Evolutionary conservation across 2,888 invertebrate species (phyloP), one percentile per base, ranked within the genome.

Genomic region (Idaea biselata): DNA sequence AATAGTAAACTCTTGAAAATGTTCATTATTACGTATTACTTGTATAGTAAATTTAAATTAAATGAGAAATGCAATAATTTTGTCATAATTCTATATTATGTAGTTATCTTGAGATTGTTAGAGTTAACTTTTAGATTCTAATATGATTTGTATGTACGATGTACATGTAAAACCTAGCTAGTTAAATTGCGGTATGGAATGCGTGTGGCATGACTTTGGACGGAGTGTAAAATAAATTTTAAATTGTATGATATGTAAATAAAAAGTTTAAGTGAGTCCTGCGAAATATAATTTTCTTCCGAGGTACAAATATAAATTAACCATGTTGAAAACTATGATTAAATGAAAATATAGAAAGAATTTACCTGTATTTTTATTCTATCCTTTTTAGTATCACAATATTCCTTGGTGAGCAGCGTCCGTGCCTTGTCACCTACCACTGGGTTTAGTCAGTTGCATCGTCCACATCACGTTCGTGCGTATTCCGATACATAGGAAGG

Each of bases 221-320:
- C 79, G 80, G 82, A 84, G 79, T 89, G 86, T 89, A 89, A 83
- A 72, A 84, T 88, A 86, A 82, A 80, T 25, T 85, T 86, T 81
- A 81, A 84, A 86, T 82, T 91, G 91, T 91, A 91, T 86, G 67
- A 89, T 89, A 91, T 92, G 91, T 91, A 92, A 90, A 92, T 91
- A 91, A 87, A 87, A 81, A 79, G 70, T 81, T 87, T 83, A 91
- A 89, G 84, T 85, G 88, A 88, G 82, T 89, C 84, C 86, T 87
- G 88, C 88, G 87, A 91, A 86, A 89, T 91, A 91, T 91, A 85
- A 89, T 91, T 92, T 91, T 90, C 91, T 92, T 91, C 91, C 88
- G 90, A 90, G 91, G 90, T 91, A 91, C 91, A 91, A 91, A 87
- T 88, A 90, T 88, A 79, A 90, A 89, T 86, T 91, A 92, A 90